These are phyloP conservation scores for Hypotaenidia okinawae DNA, from an alignment of 2,797 vertebrate species.

Conservation along the genomic window DNA sequence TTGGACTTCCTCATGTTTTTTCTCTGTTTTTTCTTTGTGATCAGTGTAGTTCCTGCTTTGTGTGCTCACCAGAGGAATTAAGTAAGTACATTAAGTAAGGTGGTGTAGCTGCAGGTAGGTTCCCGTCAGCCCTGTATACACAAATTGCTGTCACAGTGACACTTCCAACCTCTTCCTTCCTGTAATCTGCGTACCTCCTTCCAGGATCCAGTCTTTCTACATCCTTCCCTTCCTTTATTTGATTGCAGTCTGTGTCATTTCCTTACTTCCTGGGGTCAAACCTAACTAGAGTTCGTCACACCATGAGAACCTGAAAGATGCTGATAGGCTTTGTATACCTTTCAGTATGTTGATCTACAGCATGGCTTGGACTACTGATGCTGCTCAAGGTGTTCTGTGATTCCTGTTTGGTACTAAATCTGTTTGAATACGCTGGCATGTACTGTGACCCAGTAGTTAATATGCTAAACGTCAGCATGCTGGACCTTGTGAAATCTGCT, in stretches of 20 bases:
- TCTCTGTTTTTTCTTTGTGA: not conserved
- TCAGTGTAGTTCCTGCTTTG: not conserved
- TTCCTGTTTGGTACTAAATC: not conserved
- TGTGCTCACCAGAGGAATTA: not conserved
- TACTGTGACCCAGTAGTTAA: not conserved
- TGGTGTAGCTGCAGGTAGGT: not conserved
- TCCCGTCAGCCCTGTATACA: not conserved
- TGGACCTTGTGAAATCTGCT: not conserved
- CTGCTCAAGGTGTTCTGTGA: not conserved
- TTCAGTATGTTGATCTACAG: not conserved
- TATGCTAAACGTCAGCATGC: not conserved
- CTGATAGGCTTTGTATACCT: not conserved
- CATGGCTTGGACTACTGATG: not conserved
- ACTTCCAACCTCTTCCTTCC: constrained; percentile 14
- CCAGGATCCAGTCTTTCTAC: constrained; percentile 1
- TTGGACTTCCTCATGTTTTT: not conserved
- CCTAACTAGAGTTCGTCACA: not conserved
- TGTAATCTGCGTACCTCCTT: not conserved
- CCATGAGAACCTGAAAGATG: not conserved
- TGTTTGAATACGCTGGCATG: not conserved
- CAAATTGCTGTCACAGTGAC: not conserved
- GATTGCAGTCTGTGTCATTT: not conserved
- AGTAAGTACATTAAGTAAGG: constrained; percentile 24
- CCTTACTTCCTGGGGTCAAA: not conserved
- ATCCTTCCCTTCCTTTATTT: not conserved